phyloP scores from a whole-genome alignment of 2,113 vertebrate genomes.

The Hypomesus transpacificus region DNA sequence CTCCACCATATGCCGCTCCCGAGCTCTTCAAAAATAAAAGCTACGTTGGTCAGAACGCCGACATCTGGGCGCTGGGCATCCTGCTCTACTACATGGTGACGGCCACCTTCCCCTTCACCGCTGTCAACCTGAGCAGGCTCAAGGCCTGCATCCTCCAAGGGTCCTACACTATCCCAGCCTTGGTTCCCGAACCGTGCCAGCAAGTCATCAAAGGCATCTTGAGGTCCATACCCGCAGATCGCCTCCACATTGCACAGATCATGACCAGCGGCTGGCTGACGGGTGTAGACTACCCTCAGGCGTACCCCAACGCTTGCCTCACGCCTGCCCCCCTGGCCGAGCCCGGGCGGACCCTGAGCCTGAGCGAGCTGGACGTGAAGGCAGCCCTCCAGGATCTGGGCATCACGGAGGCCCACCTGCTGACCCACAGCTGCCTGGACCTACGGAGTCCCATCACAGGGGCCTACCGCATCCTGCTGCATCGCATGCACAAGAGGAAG shows the following conservation, averaged over 20 bases:
- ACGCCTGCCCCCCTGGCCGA: slow-evolving; percentile 56
- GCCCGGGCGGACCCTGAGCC: slow-evolving; percentile 30
- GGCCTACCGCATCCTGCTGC: slow-evolving; percentile 64
- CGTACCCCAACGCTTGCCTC: slow-evolving; percentile 29
- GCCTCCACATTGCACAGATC: slow-evolving; percentile 48
- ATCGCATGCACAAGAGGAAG: slow-evolving; percentile 61
- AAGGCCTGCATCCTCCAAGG: slow-evolving; percentile 64
- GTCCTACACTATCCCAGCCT: slow-evolving; percentile 60
- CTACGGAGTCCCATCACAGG: slow-evolving; percentile 64
- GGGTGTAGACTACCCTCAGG: slow-evolving; percentile 55
- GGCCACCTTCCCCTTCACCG: slow-evolving; percentile 67
- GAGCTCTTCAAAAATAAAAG: slow-evolving; percentile 66
- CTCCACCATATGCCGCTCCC: slow-evolving; percentile 70
- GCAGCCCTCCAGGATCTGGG: slow-evolving; percentile 59
- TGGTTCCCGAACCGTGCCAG: slow-evolving; percentile 56
- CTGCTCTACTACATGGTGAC: slow-evolving; percentile 74
- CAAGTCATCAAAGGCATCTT: slow-evolving; percentile 64
- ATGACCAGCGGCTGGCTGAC: slow-evolving; percentile 62
- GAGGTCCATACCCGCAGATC: slow-evolving; percentile 52
- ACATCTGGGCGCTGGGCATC: slow-evolving; percentile 72
- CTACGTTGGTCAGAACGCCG: slow-evolving; percentile 60
- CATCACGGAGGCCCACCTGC: slow-evolving; percentile 57
- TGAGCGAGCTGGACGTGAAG: slow-evolving; percentile 60
- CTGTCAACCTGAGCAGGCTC: slow-evolving; percentile 53
- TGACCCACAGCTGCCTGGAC: slow-evolving; percentile 51